These are phyloP conservation scores for Lathronympha strigana DNA, from an alignment of 2,888 invertebrate species.

Conservation along the genomic window DNA sequence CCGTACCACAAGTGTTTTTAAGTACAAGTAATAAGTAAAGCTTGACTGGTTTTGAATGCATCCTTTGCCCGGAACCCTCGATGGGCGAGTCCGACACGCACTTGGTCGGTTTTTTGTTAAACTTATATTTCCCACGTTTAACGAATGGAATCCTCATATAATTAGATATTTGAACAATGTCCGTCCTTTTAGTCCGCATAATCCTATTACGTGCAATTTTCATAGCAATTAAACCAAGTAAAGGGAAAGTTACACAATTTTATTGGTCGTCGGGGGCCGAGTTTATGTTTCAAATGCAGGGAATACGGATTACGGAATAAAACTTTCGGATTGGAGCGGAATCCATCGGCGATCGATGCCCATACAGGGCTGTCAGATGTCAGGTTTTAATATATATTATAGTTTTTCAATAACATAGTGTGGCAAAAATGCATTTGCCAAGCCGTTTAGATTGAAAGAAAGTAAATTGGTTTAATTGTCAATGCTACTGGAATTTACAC, in stretches of 20 bases:
- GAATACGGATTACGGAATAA: constrained; percentile 49
- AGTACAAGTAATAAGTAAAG: too few species aligned
- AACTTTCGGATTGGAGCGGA: constrained; percentile 65
- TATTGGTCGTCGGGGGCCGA: constrained; percentile 29
- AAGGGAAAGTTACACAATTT: constrained; percentile 36
- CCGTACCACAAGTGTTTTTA: too few species aligned
- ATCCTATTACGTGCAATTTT: constrained; percentile 27
- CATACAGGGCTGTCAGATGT: constrained; percentile 46
- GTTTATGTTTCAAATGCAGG: constrained; percentile 37
- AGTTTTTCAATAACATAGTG: too few species aligned
- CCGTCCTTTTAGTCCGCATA: neutral
- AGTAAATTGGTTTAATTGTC: too few species aligned
- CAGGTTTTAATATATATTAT: too few species aligned
- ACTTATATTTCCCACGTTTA: neutral
- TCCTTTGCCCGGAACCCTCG: too few species aligned
- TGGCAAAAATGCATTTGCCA: too few species aligned
- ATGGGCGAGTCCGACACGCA: too few species aligned
- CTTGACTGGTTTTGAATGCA: too few species aligned
- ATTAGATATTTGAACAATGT: neutral
- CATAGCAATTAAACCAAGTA: constrained; percentile 32
- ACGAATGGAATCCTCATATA: neutral
- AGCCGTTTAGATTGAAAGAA: too few species aligned
- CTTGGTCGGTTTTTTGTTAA: too few species aligned
- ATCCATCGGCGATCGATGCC: constrained; percentile 72
- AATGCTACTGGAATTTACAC: too few species aligned